Evolutionary conservation across 2,797 vertebrate species (phyloP).

Genomic region (Sternotherus odoratus): DNA sequence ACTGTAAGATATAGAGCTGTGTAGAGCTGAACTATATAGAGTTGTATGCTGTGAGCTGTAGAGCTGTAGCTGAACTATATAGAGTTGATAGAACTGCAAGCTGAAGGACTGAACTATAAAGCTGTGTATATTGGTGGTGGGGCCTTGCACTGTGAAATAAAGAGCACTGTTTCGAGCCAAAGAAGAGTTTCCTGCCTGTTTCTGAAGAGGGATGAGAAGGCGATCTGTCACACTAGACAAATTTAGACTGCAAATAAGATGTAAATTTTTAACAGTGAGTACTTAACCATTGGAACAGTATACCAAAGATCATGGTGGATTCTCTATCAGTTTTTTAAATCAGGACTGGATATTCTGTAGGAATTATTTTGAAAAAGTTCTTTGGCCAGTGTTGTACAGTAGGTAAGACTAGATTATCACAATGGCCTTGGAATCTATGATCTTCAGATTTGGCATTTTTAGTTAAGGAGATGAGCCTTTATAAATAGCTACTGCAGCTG

Average conservation of each 20-base stretch:
- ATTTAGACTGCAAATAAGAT: neutral
- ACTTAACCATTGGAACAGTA: neutral
- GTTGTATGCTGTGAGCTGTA: too few relatives aligned
- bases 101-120: too few relatives aligned
- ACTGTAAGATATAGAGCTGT: too few relatives aligned
- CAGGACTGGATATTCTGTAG: neutral
- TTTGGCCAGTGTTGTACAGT: neutral
- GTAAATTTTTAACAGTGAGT: neutral
- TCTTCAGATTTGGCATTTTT: conserved; percentile 22
- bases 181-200: too few relatives aligned
- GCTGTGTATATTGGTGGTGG: too few relatives aligned
- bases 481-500: conserved; percentile 64
- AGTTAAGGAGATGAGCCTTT: conserved; percentile 38
- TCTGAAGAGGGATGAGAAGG: too few relatives aligned
- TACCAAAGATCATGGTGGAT: neutral
- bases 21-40: too few relatives aligned
- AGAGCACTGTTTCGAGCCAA: too few relatives aligned
- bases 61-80: too few relatives aligned
- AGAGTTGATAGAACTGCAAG: too few relatives aligned
- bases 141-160: too few relatives aligned
- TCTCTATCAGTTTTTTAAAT: neutral
- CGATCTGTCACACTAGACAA: too few relatives aligned
- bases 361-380: neutral
- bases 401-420: neutral
- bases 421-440: neutral